These are phyloP conservation scores for Elachura formosa DNA, from an alignment of 2,113 vertebrate species.

Conservation along the genomic window DNA sequence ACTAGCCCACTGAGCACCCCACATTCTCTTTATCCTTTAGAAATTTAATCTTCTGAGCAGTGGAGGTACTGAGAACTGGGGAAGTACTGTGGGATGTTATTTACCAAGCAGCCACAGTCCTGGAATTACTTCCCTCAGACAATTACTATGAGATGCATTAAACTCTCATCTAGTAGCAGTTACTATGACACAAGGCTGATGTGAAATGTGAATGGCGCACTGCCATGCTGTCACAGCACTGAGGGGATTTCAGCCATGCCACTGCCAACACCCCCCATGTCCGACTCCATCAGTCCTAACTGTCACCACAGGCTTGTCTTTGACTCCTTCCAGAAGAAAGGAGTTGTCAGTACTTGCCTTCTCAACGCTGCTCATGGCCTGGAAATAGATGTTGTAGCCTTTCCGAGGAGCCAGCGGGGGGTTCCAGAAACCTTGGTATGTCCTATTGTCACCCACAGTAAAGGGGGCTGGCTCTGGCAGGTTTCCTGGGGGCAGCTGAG, in stretches of 20 bases:
- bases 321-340: background rate
- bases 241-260: background rate
- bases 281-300: background rate
- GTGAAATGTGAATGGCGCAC: background rate
- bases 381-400: constrained; percentile 98
- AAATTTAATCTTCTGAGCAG: constrained; percentile 53
- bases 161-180: background rate
- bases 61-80: background rate
- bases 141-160: background rate
- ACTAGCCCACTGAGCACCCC: constrained; percentile 9
- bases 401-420: constrained; percentile 91
- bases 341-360: constrained; percentile 76
- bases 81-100: background rate
- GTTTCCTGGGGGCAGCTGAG: constrained; percentile 89
- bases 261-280: background rate
- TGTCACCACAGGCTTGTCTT: background rate
- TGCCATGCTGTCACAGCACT: background rate
- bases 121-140: constrained; percentile 6
- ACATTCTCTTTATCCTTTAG: constrained; percentile 46
- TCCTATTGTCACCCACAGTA: constrained; percentile 96
- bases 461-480: constrained; percentile 90
- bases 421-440: constrained; percentile 97
- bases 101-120: background rate
- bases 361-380: constrained; percentile 97
- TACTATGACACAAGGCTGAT: background rate